Conservation (phyloP, 2,797 vertebrate genomes). For the Oreochromis grahami region DNA sequence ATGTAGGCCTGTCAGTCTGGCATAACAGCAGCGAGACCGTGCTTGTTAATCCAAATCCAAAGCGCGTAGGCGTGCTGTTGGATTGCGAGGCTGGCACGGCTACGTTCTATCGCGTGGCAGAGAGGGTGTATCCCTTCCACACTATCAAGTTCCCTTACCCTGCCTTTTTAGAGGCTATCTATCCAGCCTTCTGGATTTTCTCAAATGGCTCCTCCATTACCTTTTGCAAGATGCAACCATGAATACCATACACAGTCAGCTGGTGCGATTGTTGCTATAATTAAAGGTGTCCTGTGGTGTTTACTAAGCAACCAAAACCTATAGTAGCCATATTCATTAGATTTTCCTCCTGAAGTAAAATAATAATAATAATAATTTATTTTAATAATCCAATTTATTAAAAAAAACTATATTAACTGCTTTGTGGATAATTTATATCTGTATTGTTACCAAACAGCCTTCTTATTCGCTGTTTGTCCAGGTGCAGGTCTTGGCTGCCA, state of each 20-base stretch:
- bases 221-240: conserved; percentile 66
- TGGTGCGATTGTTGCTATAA: not conserved
- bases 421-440: not conserved
- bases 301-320: not conserved
- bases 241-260: rapidly evolving
- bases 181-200: conserved; percentile 94
- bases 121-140: conserved; percentile 79
- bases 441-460: not conserved
- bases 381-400: not conserved
- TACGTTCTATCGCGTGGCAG: conserved; percentile 80
- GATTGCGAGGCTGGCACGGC: conserved; percentile 79
- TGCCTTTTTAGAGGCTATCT: conserved; percentile 75
- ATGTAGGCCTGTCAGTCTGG: conserved; percentile 87
- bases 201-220: conserved; percentile 78
- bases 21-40: conserved; percentile 78
- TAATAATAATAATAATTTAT: not conserved
- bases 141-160: conserved; percentile 63
- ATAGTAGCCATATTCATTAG: not conserved
- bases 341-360: not conserved
- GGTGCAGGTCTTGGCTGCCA: not conserved
- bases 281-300: not conserved
- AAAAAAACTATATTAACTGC: rapidly evolving
- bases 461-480: not conserved
- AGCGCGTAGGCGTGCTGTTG: conserved; percentile 84
- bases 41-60: conserved; percentile 73